Percentiles rank a stretch among this genome's conserved stretches.
Evolutionary conservation across 1,140 invertebrate genomes (phyloP).

Genomic region (Drosophila kohkoa): DNA sequence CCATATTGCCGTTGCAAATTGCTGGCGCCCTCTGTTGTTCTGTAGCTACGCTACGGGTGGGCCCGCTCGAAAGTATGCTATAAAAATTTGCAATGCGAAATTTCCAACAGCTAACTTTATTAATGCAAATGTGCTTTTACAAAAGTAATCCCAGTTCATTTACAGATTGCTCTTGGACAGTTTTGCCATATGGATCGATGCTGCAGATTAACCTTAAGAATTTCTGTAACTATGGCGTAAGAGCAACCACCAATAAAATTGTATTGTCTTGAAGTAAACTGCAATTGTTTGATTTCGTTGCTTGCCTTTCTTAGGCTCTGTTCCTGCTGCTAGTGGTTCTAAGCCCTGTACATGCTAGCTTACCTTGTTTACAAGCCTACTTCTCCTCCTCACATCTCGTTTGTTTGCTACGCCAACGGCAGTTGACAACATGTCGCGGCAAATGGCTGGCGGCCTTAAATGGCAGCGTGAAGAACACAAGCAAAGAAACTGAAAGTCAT

Average conservation of each 20-base stretch:
- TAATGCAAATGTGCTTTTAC: conserved; percentile 6
- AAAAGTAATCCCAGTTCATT: too few species aligned
- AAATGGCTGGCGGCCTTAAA: conserved; percentile 55
- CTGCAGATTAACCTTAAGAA: conserved; percentile 6
- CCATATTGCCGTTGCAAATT: conserved; percentile 13
- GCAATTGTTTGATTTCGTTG: conserved; percentile 11
- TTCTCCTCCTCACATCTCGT: background rate
- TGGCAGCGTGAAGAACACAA: conserved; percentile 30
- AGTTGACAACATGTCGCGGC: conserved; percentile 51
- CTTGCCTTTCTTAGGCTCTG: background rate
- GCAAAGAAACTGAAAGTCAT: conserved; percentile 62
- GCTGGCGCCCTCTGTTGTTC: conserved; percentile 3
- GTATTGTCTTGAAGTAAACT: conserved; percentile 14
- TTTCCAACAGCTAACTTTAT: conserved; percentile 19
- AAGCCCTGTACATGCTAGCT: conserved; percentile 14
- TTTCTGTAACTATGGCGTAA: conserved; percentile 12
- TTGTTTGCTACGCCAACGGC: background rate
- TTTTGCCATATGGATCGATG: conserved; percentile 14
- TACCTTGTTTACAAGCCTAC: conserved; percentile 42
- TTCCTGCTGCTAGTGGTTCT: background rate
- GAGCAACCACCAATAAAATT: conserved; percentile 17
- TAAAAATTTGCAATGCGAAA: conserved; percentile 49
- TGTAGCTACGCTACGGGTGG: background rate
- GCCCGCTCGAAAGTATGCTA: conserved; percentile 38
- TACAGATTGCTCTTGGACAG: conserved; percentile 20